A percentile compares a stretch with the other conserved stretches of the same genome.
These are phyloP conservation scores for Orchesellides sinensis DNA, from an alignment of 2,888 invertebrate species.

Conservation along the genomic window DNA sequence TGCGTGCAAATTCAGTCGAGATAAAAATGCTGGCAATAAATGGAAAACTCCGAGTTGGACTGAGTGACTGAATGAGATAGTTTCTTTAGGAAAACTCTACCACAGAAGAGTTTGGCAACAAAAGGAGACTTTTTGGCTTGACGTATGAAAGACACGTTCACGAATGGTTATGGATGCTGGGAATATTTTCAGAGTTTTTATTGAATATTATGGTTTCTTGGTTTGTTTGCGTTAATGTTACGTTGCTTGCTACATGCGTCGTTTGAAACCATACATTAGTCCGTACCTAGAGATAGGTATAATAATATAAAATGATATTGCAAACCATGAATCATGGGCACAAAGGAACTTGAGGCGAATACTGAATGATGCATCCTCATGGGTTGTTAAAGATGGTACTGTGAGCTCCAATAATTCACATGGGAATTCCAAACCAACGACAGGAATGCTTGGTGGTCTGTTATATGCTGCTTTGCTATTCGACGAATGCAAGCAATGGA, in stretches of 20 bases:
- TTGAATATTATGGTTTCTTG: conserved; percentile 54
- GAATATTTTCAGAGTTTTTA: conserved; percentile 47
- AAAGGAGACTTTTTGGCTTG: conserved; percentile 38
- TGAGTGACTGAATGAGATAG: conserved; percentile 42
- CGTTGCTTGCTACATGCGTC: background rate
- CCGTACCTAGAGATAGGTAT: too few relatives aligned
- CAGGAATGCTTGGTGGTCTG: background rate
- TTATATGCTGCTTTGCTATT: too few relatives aligned
- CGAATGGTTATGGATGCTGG: conserved; percentile 26
- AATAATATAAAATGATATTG: background rate
- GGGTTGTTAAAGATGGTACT: background rate
- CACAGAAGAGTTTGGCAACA: conserved; percentile 45
- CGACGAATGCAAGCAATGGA: background rate
- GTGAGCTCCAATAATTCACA: background rate
- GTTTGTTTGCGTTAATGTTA: background rate
- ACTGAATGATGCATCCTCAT: background rate
- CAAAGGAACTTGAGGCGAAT: background rate
- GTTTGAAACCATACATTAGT: background rate
- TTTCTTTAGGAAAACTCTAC: conserved; percentile 12
- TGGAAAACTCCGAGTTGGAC: conserved; percentile 26
- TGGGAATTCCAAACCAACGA: conserved; percentile 4
- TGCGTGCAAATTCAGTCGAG: conserved; percentile 30
- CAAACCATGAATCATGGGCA: conserved; percentile 11
- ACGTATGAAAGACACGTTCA: conserved; percentile 6
- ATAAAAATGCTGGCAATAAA: conserved; percentile 42